phyloP scores from a whole-genome alignment of 2,888 invertebrate species.

The Troilus luridus region DNA sequence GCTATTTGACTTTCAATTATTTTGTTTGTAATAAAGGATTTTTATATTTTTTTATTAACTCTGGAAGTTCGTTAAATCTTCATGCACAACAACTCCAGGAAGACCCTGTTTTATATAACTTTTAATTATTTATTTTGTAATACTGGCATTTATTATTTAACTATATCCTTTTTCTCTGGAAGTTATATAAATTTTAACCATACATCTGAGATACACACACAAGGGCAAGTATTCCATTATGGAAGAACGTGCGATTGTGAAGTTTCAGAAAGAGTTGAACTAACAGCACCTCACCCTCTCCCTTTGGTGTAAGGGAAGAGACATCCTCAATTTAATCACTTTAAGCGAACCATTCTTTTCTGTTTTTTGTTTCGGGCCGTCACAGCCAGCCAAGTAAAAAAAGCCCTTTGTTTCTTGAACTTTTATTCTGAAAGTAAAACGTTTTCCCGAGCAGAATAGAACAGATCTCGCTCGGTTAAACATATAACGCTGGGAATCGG shows the following conservation, averaged over 20 bases:
- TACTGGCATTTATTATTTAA: too few species aligned
- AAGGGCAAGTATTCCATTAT: not conserved
- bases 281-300: not conserved
- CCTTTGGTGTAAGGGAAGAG: not conserved
- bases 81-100: too few species aligned
- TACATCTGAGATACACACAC: not conserved
- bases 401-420: conserved; percentile 13
- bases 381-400: not conserved
- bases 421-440: conserved; percentile 18
- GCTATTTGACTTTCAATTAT: too few species aligned
- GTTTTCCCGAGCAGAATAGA: not conserved
- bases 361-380: not conserved
- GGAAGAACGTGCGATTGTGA: not conserved
- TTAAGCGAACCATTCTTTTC: not conserved
- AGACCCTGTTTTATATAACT: too few species aligned
- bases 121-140: too few species aligned
- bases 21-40: too few species aligned
- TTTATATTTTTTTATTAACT: too few species aligned
- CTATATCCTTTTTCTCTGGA: not conserved
- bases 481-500: not conserved
- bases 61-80: too few species aligned
- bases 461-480: not conserved
- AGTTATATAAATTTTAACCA: not conserved
- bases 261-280: not conserved
- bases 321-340: conserved; percentile 33